phyloP scores from a whole-genome alignment of 2,888 invertebrate species.

The Himalopsyche kuldschensis region DNA sequence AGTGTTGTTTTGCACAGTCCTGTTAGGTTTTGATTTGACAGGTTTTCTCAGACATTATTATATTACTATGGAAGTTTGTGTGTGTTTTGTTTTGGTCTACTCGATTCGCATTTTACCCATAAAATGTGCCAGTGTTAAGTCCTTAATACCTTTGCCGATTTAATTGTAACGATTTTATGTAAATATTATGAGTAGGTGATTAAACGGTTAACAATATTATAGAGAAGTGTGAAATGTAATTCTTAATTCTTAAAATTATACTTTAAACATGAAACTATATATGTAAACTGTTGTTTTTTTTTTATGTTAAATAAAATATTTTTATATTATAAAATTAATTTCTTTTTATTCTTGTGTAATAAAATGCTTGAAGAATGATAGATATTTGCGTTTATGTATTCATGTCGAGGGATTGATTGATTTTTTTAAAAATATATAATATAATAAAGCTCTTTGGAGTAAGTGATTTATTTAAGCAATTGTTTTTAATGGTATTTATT shows the following conservation, averaged over 20 bases:
- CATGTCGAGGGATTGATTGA: neutral
- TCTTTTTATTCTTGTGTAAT: neutral
- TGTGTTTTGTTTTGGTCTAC: neutral
- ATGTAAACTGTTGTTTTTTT: slow-evolving; percentile 15
- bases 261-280: slow-evolving; percentile 3
- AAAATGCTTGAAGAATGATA: neutral
- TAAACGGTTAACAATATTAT: neutral
- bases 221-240: neutral
- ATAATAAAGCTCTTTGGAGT: neutral
- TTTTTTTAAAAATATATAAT: neutral
- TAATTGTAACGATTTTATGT: slow-evolving; percentile 21
- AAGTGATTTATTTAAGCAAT: slow-evolving; percentile 10
- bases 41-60: neutral
- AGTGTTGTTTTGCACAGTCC: neutral
- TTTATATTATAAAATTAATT: neutral
- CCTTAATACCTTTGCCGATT: slow-evolving; percentile 10
- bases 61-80: neutral
- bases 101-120: slow-evolving; percentile 10
- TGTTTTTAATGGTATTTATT: neutral
- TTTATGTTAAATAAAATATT: neutral
- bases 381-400: neutral
- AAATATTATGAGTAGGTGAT: slow-evolving; percentile 17
- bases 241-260: neutral
- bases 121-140: slow-evolving; percentile 24
- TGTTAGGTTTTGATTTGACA: neutral